Evolutionary conservation across 2,888 invertebrate genomes (phyloP).

Genomic region (Apantesis nais): DNA sequence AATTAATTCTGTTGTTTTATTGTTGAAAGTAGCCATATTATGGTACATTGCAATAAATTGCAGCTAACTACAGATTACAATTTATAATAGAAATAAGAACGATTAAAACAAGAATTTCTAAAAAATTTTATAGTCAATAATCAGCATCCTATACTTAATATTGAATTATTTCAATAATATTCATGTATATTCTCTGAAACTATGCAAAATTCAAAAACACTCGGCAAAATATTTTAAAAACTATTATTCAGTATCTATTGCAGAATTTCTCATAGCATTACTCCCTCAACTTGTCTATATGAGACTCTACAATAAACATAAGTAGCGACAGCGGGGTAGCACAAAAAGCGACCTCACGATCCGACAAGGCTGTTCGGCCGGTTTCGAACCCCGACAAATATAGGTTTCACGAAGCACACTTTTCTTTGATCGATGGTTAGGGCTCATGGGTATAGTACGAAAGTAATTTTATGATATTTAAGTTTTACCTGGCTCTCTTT

Average conservation of each 20-base stretch:
- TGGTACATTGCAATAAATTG: background rate
- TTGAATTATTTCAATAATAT: background rate
- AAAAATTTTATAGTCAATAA: background rate
- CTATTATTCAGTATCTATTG: background rate
- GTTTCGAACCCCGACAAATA: constrained; percentile 58
- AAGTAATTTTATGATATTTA: constrained; percentile 14
- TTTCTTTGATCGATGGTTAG: constrained; percentile 48
- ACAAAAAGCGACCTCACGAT: constrained; percentile 70
- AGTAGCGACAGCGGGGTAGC: constrained; percentile 23
- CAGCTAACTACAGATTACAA: background rate
- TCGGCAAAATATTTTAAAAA: background rate
- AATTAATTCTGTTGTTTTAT: background rate
- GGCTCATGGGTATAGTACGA: constrained; percentile 16
- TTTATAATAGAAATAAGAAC: background rate
- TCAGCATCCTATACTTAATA: background rate
- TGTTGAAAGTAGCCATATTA: background rate
- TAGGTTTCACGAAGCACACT: constrained; percentile 45
- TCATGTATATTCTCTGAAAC: background rate
- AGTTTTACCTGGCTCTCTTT: background rate
- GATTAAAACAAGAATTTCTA: background rate
- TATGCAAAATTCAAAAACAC: too few relatives aligned
- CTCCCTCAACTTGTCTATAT: constrained; percentile 20
- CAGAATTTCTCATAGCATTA: constrained; percentile 12
- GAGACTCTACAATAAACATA: constrained; percentile 20
- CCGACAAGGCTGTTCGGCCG: constrained; percentile 70